Evolutionary conservation across 2,113 vertebrate genomes (phyloP), one percentile per base, ranked within the genome.

Genomic region (Cryptomyrus ogoouensis): DNA sequence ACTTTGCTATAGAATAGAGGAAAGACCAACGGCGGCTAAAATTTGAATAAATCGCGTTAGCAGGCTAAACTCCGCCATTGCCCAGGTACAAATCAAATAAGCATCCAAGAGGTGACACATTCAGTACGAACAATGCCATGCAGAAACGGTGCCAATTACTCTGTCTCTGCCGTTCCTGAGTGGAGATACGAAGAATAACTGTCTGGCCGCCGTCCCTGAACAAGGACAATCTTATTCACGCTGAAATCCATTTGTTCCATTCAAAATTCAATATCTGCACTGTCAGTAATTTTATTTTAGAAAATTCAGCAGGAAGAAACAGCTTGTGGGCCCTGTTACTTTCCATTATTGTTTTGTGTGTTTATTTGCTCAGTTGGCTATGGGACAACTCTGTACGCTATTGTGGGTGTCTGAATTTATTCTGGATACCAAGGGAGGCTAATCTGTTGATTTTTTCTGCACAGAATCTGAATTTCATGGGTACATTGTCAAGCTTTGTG

Each of bases 171-270:
- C 42, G 80, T 35, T 56, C 90, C 66, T 47, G 10, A 74, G 74
- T 35, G 70, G 86, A 91, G 77, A 88, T 88, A 89, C 88, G 74
- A 85, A 80, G 8, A 85, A 50, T 58, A 83, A 90, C 90, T 83
- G 83, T 77, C 88, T 91, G 92, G 91, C 91, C 50, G 21, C 21
- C 52, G 19, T 89, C 74, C 15, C 74, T 19, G 74, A 93, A 93
- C 88, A 89, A 92, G 91, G 88, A 88, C 90, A 90, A 93, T 93
- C 91, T 91, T 58, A 92, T 92, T 93, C 90, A 58, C 89, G 89
- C 92, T 92, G 6, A 92, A 89, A 56, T 91, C 92, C 24, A 91
- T 93, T 93, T 93, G 91, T 92, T 93, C 88, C 88, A 88, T 93
- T 92, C 87, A 90, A 90, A 92, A 91, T 93, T 91, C 88, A 91